Conservation (phyloP, 2,113 vertebrate species). For the Phyllostomus hastatus region DNA sequence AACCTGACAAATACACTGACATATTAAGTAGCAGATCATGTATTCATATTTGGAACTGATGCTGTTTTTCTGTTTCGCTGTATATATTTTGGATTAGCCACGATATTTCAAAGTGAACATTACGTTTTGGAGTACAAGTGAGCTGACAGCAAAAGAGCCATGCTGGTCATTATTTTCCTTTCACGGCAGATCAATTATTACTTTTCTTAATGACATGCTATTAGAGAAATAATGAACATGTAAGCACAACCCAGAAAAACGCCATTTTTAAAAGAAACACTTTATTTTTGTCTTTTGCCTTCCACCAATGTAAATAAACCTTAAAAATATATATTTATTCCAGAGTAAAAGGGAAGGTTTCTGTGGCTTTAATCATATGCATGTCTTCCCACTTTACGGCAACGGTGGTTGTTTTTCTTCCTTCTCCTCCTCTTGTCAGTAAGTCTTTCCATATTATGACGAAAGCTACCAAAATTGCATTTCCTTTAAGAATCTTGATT, state of each 20-base stretch:
- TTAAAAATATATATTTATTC: neutral
- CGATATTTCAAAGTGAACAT: constrained; percentile 72
- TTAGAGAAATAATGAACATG: neutral
- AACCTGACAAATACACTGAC: constrained; percentile 85
- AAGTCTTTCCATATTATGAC: neutral
- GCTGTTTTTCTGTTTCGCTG: constrained; percentile 77
- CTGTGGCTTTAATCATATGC: neutral
- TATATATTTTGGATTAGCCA: constrained; percentile 72
- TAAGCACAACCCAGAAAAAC: constrained; percentile 22
- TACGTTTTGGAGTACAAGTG: constrained; percentile 48
- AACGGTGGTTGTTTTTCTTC: neutral
- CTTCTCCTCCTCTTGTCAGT: neutral
- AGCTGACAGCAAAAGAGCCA: neutral
- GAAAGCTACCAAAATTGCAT: neutral
- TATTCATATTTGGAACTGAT: constrained; percentile 83
- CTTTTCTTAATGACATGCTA: constrained; percentile 49
- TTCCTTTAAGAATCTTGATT: neutral
- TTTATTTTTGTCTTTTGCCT: neutral
- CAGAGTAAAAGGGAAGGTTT: neutral
- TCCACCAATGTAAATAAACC: neutral
- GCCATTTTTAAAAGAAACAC: neutral
- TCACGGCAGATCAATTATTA: constrained; percentile 57
- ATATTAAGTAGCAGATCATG: constrained; percentile 86
- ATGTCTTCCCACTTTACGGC: neutral
- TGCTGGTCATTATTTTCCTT: neutral